Evolutionary conservation across 2,113 vertebrate genomes (phyloP).

Genomic region (Macaca fascicularis): T2T-MFA8v1.1 NC_088379.1:78424501-78425000

Average conservation of each 20-base stretch:
- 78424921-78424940: not conserved
- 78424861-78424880: too few species aligned
- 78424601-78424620: not conserved
- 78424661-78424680: not conserved
- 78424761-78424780: not conserved
- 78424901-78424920: not conserved
- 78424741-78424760: not conserved
- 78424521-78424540: too few species aligned
- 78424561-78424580: not conserved
- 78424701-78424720: not conserved
- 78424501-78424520: too few species aligned
- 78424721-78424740: not conserved
- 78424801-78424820: not conserved
- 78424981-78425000: not conserved
- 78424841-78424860: not conserved
- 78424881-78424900: not conserved
- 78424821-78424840: not conserved
- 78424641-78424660: not conserved
- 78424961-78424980: not conserved
- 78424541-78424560: too few species aligned
- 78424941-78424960: conserved; percentile 22
- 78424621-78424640: not conserved
- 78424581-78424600: not conserved
- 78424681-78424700: not conserved
- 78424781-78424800: not conserved